Evolutionary conservation across 2,888 invertebrate species (phyloP), one percentile per base, ranked within the genome.

Genomic region (Euplagia quadripunctaria): DNA sequence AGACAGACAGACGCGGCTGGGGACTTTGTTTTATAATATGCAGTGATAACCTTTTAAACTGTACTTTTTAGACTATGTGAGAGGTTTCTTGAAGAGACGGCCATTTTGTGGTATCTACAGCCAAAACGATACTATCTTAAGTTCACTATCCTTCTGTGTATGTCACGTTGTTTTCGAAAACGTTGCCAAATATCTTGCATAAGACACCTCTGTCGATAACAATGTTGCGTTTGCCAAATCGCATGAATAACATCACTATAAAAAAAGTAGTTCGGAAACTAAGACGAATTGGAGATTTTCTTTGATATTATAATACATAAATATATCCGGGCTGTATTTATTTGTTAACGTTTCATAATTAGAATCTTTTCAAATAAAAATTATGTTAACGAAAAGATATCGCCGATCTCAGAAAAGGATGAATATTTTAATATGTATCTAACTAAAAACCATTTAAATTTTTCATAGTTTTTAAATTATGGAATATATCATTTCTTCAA

Each of bases 111-210:
- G 7, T 20, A 20, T n/a, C 42, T 43, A 42, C 17, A 68, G 42
- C 42, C 68, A 55, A 68, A 55, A 42, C 42, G 55, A 68, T 68
- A 1, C 52, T 68, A 68, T 68, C 68, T 51, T 55, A 42, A 43
- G 55, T 68, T 16, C 68, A 17, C 3, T 55, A 68, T 52, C 42
- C 41, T 68, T 55, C 43, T 55, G 43, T n/a, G 52, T 42, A 8
- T 42, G 52, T 68, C 55, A 68, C 51, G 58, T 68, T 68, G 61
- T 68, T 68, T 68, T 68, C 68, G 55, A 31, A 31, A 20, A 16
- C 4, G 43, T 68, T 68, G 68, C 68, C 68, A 68, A 68, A 61
- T 68, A 14, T 68, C 46, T 68, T 46, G 46, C 61, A 31, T 14
- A 14, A 42, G 42, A 68, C 61, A 68, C 68, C 68, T 68, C 55